phyloP scores from a whole-genome alignment of 2,113 vertebrate species.

The Poeciliopsis turrubarensis region DNA sequence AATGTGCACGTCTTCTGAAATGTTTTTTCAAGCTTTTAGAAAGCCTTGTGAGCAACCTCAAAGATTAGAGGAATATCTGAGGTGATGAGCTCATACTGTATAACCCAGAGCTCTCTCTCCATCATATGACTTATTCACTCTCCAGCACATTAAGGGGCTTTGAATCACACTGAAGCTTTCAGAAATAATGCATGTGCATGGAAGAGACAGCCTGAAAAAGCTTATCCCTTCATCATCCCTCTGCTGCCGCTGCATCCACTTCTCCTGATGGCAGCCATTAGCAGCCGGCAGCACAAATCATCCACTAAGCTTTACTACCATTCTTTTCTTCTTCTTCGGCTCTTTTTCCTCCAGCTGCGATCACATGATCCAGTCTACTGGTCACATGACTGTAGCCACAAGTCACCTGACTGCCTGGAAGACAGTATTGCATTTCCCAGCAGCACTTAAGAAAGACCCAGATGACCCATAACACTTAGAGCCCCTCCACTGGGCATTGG shows the following conservation, averaged over 20 bases:
- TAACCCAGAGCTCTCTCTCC: slow-evolving; percentile 49
- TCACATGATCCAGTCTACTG: slow-evolving; percentile 50
- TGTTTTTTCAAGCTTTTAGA: slow-evolving; percentile 39
- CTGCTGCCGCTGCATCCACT: slow-evolving; percentile 38
- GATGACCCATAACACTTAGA: slow-evolving; percentile 55
- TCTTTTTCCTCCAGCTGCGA: not conserved
- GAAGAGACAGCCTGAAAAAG: slow-evolving; percentile 27
- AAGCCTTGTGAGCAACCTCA: slow-evolving; percentile 43
- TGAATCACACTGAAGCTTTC: slow-evolving; percentile 10
- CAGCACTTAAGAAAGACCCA: slow-evolving; percentile 70
- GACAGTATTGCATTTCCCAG: slow-evolving; percentile 63
- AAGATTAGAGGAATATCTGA: slow-evolving; percentile 50
- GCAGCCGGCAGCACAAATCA: slow-evolving; percentile 37
- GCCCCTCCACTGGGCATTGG: slow-evolving; percentile 48
- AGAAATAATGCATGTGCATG: slow-evolving; percentile 31
- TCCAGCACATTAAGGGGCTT: not conserved
- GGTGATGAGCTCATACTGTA: slow-evolving; percentile 63
- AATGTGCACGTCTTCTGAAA: slow-evolving; percentile 9
- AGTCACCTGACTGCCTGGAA: slow-evolving; percentile 72
- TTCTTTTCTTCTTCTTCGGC: not conserved
- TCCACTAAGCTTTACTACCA: slow-evolving; percentile 6
- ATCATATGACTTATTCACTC: slow-evolving; percentile 59
- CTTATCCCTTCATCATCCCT: slow-evolving; percentile 50
- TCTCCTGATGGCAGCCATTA: slow-evolving; percentile 60
- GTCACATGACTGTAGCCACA: slow-evolving; percentile 53